A percentile compares a stretch with the other conserved stretches of the same genome.
Evolutionary conservation across 2,113 vertebrate genomes (phyloP).

Genomic region (Falco punctatus): DNA sequence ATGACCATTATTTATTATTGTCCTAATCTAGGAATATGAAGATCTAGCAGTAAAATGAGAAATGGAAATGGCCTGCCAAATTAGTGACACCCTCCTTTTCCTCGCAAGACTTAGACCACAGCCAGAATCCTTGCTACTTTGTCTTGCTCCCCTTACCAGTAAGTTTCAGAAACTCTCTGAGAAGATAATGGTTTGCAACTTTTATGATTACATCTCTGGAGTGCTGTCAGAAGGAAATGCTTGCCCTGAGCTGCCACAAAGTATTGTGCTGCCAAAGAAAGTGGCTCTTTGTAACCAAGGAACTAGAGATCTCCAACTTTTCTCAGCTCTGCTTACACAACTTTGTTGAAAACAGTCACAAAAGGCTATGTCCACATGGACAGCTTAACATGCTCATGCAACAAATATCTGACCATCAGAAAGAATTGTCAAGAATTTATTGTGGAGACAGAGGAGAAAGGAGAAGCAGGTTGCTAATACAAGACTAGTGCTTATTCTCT

Average conservation of each 20-base stretch:
- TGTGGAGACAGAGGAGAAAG: not conserved
- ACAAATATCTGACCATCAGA: not conserved
- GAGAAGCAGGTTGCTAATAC: not conserved
- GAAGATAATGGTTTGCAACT: not conserved
- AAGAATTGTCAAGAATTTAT: not conserved
- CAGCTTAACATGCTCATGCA: not conserved
- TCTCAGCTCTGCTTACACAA: not conserved
- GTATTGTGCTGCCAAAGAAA: not conserved
- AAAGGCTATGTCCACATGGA: not conserved
- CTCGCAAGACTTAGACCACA: not conserved
- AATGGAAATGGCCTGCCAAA: not conserved
- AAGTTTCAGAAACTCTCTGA: not conserved
- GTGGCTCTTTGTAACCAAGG: not conserved
- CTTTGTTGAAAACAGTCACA: not conserved
- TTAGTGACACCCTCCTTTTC: not conserved
- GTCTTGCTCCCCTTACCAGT: not conserved
- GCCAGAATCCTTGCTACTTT: not conserved
- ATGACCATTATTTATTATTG: not conserved
- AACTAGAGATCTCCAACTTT: not conserved
- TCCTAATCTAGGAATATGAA: not conserved
- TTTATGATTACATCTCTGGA: not conserved
- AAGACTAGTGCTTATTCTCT: not conserved
- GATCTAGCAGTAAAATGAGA: not conserved
- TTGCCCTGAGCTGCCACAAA: not conserved
- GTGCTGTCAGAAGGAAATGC: not conserved